Percentiles rank a stretch among this genome's conserved stretches.
phyloP scores from a whole-genome alignment of 2,113 vertebrate genomes.

The Sylvietta virens region DNA sequence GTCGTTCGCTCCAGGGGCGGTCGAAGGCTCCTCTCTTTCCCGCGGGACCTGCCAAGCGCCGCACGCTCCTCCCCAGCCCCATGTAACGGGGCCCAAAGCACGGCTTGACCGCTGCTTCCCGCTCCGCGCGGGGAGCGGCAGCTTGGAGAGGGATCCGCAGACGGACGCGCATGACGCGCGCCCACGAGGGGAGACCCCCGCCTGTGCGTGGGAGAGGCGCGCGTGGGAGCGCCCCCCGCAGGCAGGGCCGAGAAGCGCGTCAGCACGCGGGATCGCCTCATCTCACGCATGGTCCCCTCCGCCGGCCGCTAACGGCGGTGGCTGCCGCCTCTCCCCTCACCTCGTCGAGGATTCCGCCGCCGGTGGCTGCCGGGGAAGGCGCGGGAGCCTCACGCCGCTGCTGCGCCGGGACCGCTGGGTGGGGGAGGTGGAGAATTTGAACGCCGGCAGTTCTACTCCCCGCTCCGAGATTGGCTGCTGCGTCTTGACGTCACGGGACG shows the following conservation, averaged over 20 bases:
- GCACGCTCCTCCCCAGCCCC: background rate
- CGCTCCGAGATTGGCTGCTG: slow-evolving; percentile 57
- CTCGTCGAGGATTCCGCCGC: background rate
- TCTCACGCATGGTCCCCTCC: background rate
- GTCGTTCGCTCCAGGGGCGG: rapidly evolving
- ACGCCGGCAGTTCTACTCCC: slow-evolving; percentile 73
- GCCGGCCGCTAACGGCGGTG: background rate
- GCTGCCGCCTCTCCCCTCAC: background rate
- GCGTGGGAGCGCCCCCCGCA: background rate
- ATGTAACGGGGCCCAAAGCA: no score
- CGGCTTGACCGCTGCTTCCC: background rate
- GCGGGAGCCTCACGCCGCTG: background rate
- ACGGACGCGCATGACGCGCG: background rate
- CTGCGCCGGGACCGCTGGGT: slow-evolving; percentile 51
- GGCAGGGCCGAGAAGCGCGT: background rate
- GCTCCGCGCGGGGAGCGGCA: no score
- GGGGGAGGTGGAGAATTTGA: slow-evolving; percentile 73
- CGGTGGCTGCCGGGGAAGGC: background rate
- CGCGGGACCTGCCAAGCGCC: background rate
- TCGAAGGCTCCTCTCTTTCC: background rate
- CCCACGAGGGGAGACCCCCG: background rate
- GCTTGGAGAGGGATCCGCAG: background rate
- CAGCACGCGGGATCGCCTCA: background rate
- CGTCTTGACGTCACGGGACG: background rate
- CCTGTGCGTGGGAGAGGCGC: background rate